Evolutionary conservation across 2,888 invertebrate species (phyloP).

Genomic region (Sclerodermus sp.): DNA sequence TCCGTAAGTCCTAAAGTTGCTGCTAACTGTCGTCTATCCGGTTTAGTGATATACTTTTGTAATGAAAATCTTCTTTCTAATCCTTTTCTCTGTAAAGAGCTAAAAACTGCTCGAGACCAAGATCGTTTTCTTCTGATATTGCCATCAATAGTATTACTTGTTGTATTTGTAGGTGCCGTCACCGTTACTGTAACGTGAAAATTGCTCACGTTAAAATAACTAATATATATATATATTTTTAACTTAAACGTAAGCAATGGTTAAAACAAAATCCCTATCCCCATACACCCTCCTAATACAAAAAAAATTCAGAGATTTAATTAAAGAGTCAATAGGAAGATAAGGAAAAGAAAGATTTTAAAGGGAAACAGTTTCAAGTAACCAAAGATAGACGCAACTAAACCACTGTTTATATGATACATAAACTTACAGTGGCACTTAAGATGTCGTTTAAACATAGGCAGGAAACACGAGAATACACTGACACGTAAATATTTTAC

Average conservation of each 20-base stretch:
- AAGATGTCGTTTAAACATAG: conserved; percentile 55
- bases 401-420: conserved; percentile 44
- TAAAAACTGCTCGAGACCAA: conserved; percentile 95
- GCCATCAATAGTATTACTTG: conserved; percentile 61
- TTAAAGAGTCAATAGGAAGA: background rate
- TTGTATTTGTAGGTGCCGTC: conserved; percentile 37
- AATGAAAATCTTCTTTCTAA: conserved; percentile 89
- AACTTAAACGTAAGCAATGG: too few species aligned
- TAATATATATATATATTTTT: too few species aligned
- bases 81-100: conserved; percentile 91
- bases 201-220: too few species aligned
- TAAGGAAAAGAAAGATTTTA: background rate
- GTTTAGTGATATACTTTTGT: conserved; percentile 95
- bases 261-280: too few species aligned
- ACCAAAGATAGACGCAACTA: conserved; percentile 28
- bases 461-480: conserved; percentile 56
- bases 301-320: too few species aligned
- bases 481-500: conserved; percentile 53
- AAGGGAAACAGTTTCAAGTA: conserved; percentile 17
- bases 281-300: too few species aligned
- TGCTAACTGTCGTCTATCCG: conserved; percentile 87
- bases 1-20: conserved; percentile 90
- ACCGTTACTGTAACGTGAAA: too few species aligned
- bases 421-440: conserved; percentile 53
- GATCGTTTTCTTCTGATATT: conserved; percentile 81